These are phyloP conservation scores for Octomys mimax DNA, from an alignment of 2,797 vertebrate genomes.

Conservation along the genomic window DNA sequence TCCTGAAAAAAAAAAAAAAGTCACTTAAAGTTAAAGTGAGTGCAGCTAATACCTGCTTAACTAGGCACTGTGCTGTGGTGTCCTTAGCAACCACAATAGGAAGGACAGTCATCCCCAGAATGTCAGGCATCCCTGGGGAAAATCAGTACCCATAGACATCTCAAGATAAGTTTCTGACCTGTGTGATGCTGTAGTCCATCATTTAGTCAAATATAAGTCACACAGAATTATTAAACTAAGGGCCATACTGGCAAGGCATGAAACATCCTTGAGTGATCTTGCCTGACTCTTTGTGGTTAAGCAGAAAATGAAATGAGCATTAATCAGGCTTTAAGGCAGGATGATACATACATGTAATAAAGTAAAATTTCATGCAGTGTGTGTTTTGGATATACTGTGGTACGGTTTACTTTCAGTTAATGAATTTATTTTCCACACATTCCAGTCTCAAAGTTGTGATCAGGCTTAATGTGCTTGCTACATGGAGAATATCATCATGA, in stretches of 20 bases:
- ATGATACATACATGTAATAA: neutral
- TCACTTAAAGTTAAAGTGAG: constrained; percentile 25
- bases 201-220: neutral
- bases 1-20: too few relatives aligned
- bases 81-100: neutral
- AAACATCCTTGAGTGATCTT: neutral
- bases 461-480: neutral
- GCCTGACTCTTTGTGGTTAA: neutral
- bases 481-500: neutral
- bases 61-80: neutral
- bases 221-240: neutral
- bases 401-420: neutral
- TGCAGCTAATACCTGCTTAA: neutral
- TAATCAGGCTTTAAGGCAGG: constrained; percentile 10
- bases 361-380: neutral
- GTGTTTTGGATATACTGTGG: neutral
- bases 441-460: neutral
- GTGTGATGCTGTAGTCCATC: neutral
- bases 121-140: neutral
- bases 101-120: neutral
- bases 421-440: neutral
- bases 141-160: neutral
- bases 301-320: constrained; percentile 53
- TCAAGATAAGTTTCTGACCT: neutral
- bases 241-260: neutral